Conservation (phyloP, 2,113 vertebrate species). For the Loxodonta africana region DNA sequence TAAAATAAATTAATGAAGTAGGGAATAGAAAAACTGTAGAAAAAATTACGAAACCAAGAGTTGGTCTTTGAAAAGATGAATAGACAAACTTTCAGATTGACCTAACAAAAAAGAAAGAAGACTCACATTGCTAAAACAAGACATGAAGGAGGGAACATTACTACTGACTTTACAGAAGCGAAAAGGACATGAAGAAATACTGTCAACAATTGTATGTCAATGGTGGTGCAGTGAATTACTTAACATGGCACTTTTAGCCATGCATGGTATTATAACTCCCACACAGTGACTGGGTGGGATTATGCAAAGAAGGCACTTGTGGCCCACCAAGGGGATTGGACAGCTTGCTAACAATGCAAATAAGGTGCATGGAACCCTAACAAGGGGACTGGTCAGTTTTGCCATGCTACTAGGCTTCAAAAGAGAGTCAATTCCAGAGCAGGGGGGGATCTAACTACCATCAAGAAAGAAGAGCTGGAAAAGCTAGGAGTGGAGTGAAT, state of each 20-base stretch:
- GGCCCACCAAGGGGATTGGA: background rate
- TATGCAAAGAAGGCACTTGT: background rate
- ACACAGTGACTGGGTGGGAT: background rate
- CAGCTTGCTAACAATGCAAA: background rate
- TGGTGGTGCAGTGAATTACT: background rate
- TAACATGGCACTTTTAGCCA: background rate
- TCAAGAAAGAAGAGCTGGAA: background rate
- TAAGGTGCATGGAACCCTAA: background rate
- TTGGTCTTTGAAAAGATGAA: background rate
- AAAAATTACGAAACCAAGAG: background rate
- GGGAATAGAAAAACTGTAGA: background rate
- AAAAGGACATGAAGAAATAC: background rate
- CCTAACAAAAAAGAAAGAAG: background rate
- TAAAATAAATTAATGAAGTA: background rate
- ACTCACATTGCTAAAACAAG: background rate
- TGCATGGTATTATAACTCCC: background rate
- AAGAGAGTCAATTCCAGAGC: background rate
- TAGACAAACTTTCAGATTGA: background rate
- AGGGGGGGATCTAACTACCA: background rate
- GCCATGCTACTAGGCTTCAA: background rate
- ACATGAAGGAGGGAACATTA: background rate
- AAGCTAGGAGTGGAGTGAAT: background rate
- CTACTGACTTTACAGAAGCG: background rate
- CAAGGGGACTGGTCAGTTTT: background rate
- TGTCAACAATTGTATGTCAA: background rate